Evolutionary conservation across 2,113 vertebrate species (phyloP), one percentile per base, ranked within the genome.

Genomic region (Saimiri boliviensis): DNA sequence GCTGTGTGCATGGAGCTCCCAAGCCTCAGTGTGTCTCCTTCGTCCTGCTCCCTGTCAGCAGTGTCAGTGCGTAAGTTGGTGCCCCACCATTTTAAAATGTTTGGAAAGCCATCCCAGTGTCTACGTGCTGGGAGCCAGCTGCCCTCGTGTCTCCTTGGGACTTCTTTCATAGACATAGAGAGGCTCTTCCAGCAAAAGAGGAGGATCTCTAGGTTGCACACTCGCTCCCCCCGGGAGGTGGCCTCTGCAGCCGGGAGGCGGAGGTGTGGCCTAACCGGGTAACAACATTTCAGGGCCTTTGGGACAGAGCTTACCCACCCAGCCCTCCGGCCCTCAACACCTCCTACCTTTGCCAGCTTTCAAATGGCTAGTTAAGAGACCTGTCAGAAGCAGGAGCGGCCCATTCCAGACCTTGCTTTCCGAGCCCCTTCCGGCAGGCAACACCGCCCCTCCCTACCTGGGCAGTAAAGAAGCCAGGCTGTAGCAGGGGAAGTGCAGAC

Each of bases 281-380:
- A 21, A n/a, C 35, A 35, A n/a, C 56, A 17, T 8, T 35, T n/a
- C 49, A 32, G 25, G 84, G 71, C 40, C 45, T 52, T 49, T 73
- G 19, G 66, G 49, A 20, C 21, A 40, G 27, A 6, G 54, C 74
- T 90, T 20, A 13, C 56, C 87, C 76, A 13, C 0, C 0, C 63
- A 47, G 63, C 77, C 63, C 37, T 56, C 8, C 2, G 0, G 42
- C 82, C 56, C 66, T 73, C 16, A 0, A 5, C 37, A 73, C 37
- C 71, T 85, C 60, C 71, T 79, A 42, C 30, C 76, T 95, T 89
- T 91, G 80, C 86, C n/a, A 56, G 60, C 73, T 94, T 91, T 95
- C 54, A 76, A 30, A 73, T 1, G n/a, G 73, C 60, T 47, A 8
- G 25, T 35, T 32, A 30, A 40, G 68, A 68, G 40, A n/a, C 45